Conservation (phyloP, 2,797 vertebrate genomes). For the Craterocephalus amniculus region DNA sequence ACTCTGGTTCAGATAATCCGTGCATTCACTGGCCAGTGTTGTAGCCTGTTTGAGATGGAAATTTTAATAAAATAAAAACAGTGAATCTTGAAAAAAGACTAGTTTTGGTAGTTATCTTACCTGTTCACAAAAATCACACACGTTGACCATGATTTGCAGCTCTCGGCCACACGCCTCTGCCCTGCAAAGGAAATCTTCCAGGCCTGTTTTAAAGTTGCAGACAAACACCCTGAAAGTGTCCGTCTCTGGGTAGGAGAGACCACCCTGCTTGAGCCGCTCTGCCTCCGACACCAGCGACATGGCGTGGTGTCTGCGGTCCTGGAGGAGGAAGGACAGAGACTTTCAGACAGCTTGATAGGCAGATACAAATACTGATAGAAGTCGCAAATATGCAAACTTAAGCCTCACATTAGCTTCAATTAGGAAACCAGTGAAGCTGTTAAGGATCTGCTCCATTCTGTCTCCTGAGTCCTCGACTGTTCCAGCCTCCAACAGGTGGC, state of each 20-base stretch:
- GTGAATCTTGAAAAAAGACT: not conserved
- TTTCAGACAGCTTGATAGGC: conserved; percentile 8
- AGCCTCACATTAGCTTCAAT: conserved; percentile 86
- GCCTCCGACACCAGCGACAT: conserved; percentile 87
- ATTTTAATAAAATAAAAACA: conserved; percentile 1
- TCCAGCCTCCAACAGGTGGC: conserved; percentile 79
- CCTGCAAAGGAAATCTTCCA: conserved; percentile 86
- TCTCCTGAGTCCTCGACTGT: conserved; percentile 78
- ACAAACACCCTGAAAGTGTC: conserved; percentile 78
- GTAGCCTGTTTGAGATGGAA: conserved; percentile 78
- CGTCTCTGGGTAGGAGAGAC: conserved; percentile 76
- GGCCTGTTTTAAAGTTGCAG: conserved; percentile 81
- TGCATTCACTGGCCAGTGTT: conserved; percentile 84
- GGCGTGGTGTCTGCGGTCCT: conserved; percentile 88
- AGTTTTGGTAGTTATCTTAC: conserved; percentile 60
- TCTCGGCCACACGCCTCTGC: conserved; percentile 87
- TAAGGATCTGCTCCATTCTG: conserved; percentile 75
- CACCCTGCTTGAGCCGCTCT: conserved; percentile 73
- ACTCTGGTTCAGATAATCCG: conserved; percentile 74
- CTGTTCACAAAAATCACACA: conserved; percentile 88
- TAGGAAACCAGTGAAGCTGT: conserved; percentile 87
- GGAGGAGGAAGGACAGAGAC: conserved; percentile 4
- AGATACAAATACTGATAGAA: not conserved
- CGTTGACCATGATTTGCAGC: conserved; percentile 82
- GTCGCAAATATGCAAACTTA: not conserved